Percentiles rank a stretch among this genome's conserved stretches.
Conservation (phyloP, 2,888 invertebrate species). For the Himalopsyche japonica region DNA sequence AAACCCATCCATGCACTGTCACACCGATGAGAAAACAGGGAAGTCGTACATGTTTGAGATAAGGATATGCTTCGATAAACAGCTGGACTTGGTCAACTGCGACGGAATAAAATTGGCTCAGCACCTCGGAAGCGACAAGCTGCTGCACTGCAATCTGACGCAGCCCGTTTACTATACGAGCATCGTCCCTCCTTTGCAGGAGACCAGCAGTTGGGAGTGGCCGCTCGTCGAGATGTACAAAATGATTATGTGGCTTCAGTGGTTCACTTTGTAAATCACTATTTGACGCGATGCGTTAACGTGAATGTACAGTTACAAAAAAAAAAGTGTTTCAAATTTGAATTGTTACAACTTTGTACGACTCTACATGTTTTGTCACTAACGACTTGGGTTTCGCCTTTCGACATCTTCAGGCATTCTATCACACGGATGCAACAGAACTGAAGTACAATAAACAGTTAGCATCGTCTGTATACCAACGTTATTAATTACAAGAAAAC, state of each 20-base stretch:
- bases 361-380: no score
- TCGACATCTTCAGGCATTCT: no score
- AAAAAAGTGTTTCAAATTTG: no score
- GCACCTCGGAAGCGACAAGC: constrained; percentile 49
- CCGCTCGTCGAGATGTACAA: constrained; percentile 55
- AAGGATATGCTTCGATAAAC: constrained; percentile 73
- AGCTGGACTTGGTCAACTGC: constrained; percentile 66
- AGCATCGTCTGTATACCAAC: no score
- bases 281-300: no score
- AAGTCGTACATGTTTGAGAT: constrained; percentile 69
- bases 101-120: constrained; percentile 56
- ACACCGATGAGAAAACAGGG: constrained; percentile 60
- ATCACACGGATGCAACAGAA: no score
- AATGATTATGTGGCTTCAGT: constrained; percentile 57
- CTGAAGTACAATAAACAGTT: no score
- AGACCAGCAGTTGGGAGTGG: constrained; percentile 46
- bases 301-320: no score
- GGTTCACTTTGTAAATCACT: constrained; percentile 56
- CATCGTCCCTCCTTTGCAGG: constrained; percentile 48
- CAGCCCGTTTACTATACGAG: constrained; percentile 59
- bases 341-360: no score
- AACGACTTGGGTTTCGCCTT: no score
- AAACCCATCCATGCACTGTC: constrained; percentile 67
- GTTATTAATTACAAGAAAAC: no score
- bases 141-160: constrained; percentile 61